Percentiles rank a stretch among this genome's conserved stretches.
These are phyloP conservation scores for Asarcornis scutulata DNA, from an alignment of 2,113 vertebrate species.

Conservation along the genomic window DNA sequence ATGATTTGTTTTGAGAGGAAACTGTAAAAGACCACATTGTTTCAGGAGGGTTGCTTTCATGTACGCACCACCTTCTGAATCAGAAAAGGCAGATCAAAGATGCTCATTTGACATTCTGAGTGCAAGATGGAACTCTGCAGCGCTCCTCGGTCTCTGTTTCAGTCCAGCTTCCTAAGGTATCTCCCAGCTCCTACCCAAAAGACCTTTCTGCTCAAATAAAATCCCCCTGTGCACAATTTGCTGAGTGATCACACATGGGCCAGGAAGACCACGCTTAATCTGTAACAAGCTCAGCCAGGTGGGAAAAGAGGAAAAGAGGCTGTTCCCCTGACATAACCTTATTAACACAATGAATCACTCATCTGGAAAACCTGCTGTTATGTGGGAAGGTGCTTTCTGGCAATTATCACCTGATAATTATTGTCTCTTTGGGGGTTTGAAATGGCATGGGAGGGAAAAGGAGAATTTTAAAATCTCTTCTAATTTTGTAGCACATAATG, in stretches of 20 bases:
- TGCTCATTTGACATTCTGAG: background rate
- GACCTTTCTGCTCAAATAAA: background rate
- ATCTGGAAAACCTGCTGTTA: slow-evolving; percentile 22
- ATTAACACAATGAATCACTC: background rate
- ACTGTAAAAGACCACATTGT: background rate
- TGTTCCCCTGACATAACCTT: background rate
- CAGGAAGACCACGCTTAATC: background rate
- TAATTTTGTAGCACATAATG: slow-evolving; percentile 36
- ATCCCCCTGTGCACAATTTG: background rate
- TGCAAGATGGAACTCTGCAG: background rate
- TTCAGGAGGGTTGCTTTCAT: background rate
- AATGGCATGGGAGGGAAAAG: slow-evolving; percentile 14
- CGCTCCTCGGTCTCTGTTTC: background rate
- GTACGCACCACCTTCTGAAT: background rate
- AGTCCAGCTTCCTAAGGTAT: background rate
- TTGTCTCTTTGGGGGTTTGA: slow-evolving; percentile 17
- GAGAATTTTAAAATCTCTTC: slow-evolving; percentile 28
- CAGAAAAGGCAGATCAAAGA: background rate
- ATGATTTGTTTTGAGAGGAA: background rate
- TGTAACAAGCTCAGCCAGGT: background rate
- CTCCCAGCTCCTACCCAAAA: background rate
- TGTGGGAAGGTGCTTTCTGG: slow-evolving; percentile 39
- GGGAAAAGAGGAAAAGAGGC: background rate
- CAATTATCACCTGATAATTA: slow-evolving; percentile 38
- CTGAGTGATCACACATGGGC: background rate